Evolutionary conservation across 2,888 invertebrate genomes (phyloP).

Genomic region (Oscheius sp.): DNA sequence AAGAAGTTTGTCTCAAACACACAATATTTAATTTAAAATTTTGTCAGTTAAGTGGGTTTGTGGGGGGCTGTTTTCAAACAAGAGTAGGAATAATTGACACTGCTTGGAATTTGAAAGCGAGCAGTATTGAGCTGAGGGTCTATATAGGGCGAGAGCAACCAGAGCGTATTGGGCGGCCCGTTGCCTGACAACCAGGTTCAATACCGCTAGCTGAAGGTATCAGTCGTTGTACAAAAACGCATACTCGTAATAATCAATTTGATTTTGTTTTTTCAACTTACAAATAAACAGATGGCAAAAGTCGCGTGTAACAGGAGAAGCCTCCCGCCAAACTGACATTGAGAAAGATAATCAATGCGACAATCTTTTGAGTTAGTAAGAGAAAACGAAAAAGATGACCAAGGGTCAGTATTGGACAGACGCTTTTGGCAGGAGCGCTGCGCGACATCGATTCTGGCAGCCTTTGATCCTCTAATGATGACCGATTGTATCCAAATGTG

Average conservation of each 20-base stretch:
- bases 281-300: slow-evolving; percentile 27
- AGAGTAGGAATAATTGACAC: slow-evolving; percentile 4
- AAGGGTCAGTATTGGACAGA: slow-evolving; percentile 7
- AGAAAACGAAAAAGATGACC: slow-evolving; percentile 1
- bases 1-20: not conserved
- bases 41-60: not conserved
- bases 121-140: slow-evolving; percentile 16
- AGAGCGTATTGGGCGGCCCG: slow-evolving; percentile 22
- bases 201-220: slow-evolving; percentile 15
- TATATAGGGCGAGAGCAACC: slow-evolving; percentile 8
- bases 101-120: slow-evolving; percentile 23
- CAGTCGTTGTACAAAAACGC: not conserved
- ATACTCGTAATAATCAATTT: not conserved
- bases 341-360: slow-evolving; percentile 26
- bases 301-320: slow-evolving; percentile 34
- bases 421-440: slow-evolving; percentile 25
- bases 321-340: slow-evolving; percentile 23
- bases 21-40: not conserved
- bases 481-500: slow-evolving; percentile 34
- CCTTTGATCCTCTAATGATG: slow-evolving; percentile 38
- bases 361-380: not conserved
- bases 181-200: slow-evolving; percentile 32
- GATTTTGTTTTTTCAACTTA: slow-evolving; percentile 16
- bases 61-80: not conserved
- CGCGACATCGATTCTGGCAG: slow-evolving; percentile 37